A percentile compares a stretch with the other conserved stretches of the same genome.
These are phyloP conservation scores for cattle (Bos taurus) DNA, from an alignment of 2,113 vertebrate genomes.

Conservation along the genomic window ARS-UCD2.0 NC_037343.1:50224501-50225000, in stretches of 20 bases:
- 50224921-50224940: background rate
- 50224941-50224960: background rate
- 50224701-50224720: background rate
- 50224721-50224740: fast-evolving
- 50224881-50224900: background rate
- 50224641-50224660: fast-evolving
- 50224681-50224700: fast-evolving
- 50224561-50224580: background rate
- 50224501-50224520: background rate
- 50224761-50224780: background rate
- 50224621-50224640: too few species aligned
- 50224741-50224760: background rate
- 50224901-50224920: background rate
- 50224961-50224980: background rate
- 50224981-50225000: background rate
- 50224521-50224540: fast-evolving
- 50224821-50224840: background rate
- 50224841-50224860: fast-evolving
- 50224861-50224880: background rate
- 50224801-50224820: background rate
- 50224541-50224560: fast-evolving
- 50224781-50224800: fast-evolving
- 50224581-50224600: fast-evolving
- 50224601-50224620: fast-evolving
- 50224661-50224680: fast-evolving